Base-by-base conservation (phyloP, 2,888 invertebrate genomes). In the Plebejus melissa region DNA sequence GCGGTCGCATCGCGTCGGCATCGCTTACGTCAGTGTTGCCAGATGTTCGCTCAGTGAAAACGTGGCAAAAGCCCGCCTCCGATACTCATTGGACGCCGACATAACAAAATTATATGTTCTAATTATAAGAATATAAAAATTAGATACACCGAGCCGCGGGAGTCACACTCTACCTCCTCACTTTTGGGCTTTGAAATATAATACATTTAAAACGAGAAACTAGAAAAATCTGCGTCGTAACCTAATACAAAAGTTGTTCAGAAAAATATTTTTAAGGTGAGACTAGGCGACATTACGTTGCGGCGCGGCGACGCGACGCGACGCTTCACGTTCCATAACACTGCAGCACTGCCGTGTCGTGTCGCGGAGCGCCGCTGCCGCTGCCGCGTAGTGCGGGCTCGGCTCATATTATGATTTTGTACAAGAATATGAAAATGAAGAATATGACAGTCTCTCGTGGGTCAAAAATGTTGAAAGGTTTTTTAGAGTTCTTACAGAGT, bases 21-120 rank as follows among this genome's bases (percentile, higher is more conserved):
- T 80, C 80, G 82, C 82, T 82, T 82, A 80, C 81, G 80, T 79
- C 78, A 78, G 77, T 80, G 78, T 79, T 79, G 78, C 79, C 79
- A 78, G 78, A 79, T 79, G 80, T 80, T 79, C 79, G 79, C 77
- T 81, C 81, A 82, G 80, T 81, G 80, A 80, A 80, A 81, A 80
- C 80, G 81, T 81, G 80, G 80, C 79, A 78, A 76, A 79, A 78
- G 79, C 79, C 80, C 79, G 78, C 78, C 78, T 79, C 75, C 78
- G 76, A 76, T 77, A 75, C 74, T 74, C 72, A 77, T 77, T 76
- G 77, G 76, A 76, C 74, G 77, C 75, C 74, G 54, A 54, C 54
- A 74, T 74, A 70, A 22, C 72, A 72, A 72, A 72, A 72, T 72
- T 72, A 72, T 72, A 72, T 72, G 22, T 72, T 77, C 74, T 71